These are phyloP conservation scores for Meteorus cinctellus DNA, from an alignment of 2,888 invertebrate species.

Conservation along the genomic window DNA sequence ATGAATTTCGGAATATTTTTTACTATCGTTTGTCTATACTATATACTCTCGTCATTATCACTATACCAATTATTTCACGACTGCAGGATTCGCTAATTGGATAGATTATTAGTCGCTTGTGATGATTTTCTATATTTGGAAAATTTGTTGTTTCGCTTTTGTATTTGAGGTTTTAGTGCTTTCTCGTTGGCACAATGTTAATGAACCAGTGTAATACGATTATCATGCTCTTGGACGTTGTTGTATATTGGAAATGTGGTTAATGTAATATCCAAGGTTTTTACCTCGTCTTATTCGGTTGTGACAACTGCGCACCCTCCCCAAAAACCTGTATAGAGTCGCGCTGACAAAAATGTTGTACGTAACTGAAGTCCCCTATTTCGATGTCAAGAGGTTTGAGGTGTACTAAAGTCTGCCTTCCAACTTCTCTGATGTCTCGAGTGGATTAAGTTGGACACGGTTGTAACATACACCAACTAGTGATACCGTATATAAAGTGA, in stretches of 20 bases:
- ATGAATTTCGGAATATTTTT: no score
- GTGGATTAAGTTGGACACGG: conserved; percentile 3
- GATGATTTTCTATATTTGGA: conserved; percentile 21
- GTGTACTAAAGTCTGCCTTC: conserved; percentile 2
- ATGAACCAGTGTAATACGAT: conserved; percentile 54
- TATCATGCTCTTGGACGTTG: conserved; percentile 45
- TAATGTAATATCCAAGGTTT: background rate
- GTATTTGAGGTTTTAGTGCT: conserved; percentile 31
- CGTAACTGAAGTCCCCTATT: conserved; percentile 34
- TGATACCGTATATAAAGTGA: background rate
- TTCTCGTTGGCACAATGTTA: conserved; percentile 54
- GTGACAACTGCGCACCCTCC: conserved; percentile 35
- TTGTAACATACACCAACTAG: background rate
- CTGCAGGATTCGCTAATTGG: no score
- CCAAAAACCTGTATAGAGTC: conserved; percentile 27
- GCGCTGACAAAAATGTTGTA: conserved; percentile 51
- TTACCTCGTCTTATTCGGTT: background rate
- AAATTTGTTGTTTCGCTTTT: conserved; percentile 55
- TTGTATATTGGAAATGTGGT: background rate
- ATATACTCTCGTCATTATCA: no score
- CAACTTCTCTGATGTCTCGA: background rate
- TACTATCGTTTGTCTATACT: no score
- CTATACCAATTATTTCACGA: no score
- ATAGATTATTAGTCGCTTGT: no score
- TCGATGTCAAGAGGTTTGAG: background rate